Evolutionary conservation across 2,797 vertebrate genomes (phyloP).

Genomic region (Propithecus deckenii): DNA sequence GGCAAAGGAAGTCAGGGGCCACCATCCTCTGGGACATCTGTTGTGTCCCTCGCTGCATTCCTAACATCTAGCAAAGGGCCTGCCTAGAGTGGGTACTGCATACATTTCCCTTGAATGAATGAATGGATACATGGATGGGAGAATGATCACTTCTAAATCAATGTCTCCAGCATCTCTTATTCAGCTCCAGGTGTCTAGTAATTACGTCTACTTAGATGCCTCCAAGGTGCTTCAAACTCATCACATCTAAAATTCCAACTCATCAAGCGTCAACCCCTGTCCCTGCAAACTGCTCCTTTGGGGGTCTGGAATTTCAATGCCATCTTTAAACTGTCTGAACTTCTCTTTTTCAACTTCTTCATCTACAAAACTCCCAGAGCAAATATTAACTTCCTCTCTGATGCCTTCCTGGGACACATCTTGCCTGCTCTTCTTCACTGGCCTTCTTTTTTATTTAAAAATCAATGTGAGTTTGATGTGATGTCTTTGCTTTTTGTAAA

Average conservation of each 20-base stretch:
- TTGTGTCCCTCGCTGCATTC: neutral
- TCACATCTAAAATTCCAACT: neutral
- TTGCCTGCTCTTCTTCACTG: neutral
- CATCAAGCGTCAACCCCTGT: neutral
- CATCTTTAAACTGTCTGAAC: neutral
- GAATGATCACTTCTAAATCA: neutral
- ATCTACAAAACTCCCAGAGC: neutral
- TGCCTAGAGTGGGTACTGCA: neutral
- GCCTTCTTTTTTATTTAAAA: neutral
- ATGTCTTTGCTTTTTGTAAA: neutral
- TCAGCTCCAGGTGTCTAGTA: constrained; percentile 22
- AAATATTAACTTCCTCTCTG: neutral
- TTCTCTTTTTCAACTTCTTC: constrained; percentile 14
- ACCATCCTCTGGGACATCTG: neutral
- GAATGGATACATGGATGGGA: neutral
- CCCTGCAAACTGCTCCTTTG: constrained; percentile 7
- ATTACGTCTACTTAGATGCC: neutral
- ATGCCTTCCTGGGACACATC: neutral
- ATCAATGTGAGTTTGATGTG: neutral
- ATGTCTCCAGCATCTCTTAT: neutral
- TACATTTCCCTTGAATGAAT: neutral
- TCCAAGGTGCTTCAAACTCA: constrained; percentile 30
- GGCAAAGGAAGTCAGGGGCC: neutral
- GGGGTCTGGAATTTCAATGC: neutral
- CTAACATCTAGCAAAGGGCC: too few relatives aligned